These are phyloP conservation scores for Gandaritis pyraliata DNA, from an alignment of 2,888 invertebrate genomes.

Conservation along the genomic window DNA sequence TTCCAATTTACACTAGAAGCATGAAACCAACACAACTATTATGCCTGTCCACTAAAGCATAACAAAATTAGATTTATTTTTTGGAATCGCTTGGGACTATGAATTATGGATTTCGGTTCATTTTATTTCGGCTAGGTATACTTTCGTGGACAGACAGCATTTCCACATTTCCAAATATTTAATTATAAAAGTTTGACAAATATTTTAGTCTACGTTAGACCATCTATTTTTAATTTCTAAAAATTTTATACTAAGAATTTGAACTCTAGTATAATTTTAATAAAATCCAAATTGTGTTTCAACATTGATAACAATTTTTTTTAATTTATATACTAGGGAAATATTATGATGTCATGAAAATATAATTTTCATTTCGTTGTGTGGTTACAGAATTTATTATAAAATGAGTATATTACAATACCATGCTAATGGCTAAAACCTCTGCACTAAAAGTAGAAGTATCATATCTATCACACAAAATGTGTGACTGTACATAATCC, in stretches of 20 bases:
- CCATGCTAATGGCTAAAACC: neutral
- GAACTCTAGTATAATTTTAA: conserved; percentile 23
- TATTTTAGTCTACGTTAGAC: conserved; percentile 31
- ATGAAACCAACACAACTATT: conserved; percentile 52
- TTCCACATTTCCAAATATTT: conserved; percentile 26
- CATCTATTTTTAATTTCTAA: conserved; percentile 18
- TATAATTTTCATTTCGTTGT: conserved; percentile 31
- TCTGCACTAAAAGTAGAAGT: neutral
- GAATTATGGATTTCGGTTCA: neutral
- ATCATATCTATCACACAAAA: too few species aligned
- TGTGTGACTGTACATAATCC: neutral
- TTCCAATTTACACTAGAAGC: conserved; percentile 67
- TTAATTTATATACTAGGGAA: conserved; percentile 22
- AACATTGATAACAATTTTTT: conserved; percentile 21
- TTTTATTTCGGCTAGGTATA: neutral
- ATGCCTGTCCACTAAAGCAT: conserved; percentile 18
- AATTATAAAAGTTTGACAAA: conserved; percentile 34
- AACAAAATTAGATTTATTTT: too few species aligned
- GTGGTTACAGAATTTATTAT: conserved; percentile 13
- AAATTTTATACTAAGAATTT: conserved; percentile 21
- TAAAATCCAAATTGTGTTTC: conserved; percentile 26
- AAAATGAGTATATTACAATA: conserved; percentile 10
- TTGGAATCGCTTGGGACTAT: neutral
- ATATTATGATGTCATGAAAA: conserved; percentile 24
- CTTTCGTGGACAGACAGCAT: conserved; percentile 16